Percentiles rank a stretch among this genome's conserved stretches.
Conservation (phyloP, 2,797 vertebrate genomes). For the Adrianichthys oophorus region DNA sequence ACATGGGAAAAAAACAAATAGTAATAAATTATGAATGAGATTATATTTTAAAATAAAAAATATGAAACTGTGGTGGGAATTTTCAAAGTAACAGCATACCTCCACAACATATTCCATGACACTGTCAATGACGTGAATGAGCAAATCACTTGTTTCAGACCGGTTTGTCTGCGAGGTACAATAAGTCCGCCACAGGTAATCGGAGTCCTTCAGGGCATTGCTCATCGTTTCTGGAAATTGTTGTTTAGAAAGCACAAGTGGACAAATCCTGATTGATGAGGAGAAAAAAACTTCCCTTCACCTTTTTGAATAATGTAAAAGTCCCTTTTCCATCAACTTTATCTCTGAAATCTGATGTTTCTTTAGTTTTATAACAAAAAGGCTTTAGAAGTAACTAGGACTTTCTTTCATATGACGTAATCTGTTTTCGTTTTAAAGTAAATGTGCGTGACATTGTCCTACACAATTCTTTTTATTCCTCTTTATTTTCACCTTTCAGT, state of each 20-base stretch:
- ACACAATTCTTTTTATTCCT: background rate
- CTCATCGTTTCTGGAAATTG: slow-evolving; percentile 60
- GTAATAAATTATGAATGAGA: background rate
- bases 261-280: background rate
- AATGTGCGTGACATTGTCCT: too few relatives aligned
- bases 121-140: slow-evolving; percentile 42
- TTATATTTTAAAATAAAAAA: background rate
- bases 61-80: background rate
- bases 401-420: too few relatives aligned
- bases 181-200: slow-evolving; percentile 35
- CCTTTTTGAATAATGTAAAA: background rate
- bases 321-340: too few relatives aligned
- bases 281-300: background rate
- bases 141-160: slow-evolving; percentile 44
- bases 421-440: too few relatives aligned
- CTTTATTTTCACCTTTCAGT: background rate
- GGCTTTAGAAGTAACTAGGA: too few relatives aligned
- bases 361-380: too few relatives aligned
- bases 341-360: too few relatives aligned
- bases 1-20: background rate
- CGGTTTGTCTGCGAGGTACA: slow-evolving; percentile 59
- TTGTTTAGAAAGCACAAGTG: background rate
- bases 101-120: slow-evolving; percentile 42
- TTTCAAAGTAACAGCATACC: slow-evolving; percentile 41
- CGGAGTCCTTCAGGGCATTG: slow-evolving; percentile 47